Conservation (phyloP, 2,797 vertebrate genomes). For the Coregonus sp. region DNA sequence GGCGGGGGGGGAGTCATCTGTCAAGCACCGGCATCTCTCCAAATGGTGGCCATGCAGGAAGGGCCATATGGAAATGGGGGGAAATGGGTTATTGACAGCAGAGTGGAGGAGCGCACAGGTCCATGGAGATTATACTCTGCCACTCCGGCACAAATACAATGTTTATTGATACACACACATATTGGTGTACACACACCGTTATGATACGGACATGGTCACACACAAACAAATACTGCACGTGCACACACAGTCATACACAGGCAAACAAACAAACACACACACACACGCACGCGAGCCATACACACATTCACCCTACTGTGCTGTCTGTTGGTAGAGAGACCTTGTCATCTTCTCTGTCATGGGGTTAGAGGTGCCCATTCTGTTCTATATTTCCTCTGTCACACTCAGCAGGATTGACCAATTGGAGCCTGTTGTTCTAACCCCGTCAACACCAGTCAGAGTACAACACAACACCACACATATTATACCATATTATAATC, state of each 20-base stretch:
- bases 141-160: conserved; percentile 2
- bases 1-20: neutral
- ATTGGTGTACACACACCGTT: too few species aligned
- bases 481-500: neutral
- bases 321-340: neutral
- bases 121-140: neutral
- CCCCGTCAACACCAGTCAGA: neutral
- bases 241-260: conserved; percentile 1
- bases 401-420: neutral
- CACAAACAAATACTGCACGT: neutral
- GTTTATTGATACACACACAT: neutral
- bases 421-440: neutral
- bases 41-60: conserved; percentile 8
- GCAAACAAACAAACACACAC: neutral
- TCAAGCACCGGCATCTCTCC: conserved; percentile 2
- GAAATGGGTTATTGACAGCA: neutral
- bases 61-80: conserved; percentile 2
- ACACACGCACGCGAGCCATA: neutral
- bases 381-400: neutral
- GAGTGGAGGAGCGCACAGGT: neutral
- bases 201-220: neutral
- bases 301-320: neutral
- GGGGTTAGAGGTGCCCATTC: neutral
- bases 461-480: neutral
- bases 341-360: neutral